These are phyloP conservation scores for Hyphantria cunea DNA, from an alignment of 1,140 invertebrate genomes.

Conservation along the genomic window DNA sequence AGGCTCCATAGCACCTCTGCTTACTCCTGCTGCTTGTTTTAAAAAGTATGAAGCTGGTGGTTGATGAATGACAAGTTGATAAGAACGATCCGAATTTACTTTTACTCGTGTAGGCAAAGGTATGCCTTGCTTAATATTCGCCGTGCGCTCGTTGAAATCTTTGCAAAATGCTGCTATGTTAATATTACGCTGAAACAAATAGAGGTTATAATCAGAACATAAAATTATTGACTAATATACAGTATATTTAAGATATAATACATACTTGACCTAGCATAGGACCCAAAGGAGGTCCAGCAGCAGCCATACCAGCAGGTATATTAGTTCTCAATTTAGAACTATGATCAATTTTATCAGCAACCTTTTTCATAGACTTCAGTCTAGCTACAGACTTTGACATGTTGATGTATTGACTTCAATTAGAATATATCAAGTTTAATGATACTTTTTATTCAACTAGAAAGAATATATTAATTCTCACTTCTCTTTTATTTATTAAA, in stretches of 20 bases:
- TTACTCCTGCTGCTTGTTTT: conserved; percentile 96
- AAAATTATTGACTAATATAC: not conserved
- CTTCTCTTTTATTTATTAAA: no score
- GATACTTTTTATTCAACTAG: no score
- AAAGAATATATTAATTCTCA: no score
- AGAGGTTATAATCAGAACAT: conserved; percentile 24
- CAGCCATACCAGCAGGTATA: conserved; percentile 94
- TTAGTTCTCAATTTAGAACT: conserved; percentile 87
- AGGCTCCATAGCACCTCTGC: conserved; percentile 90
- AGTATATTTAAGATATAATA: not conserved
- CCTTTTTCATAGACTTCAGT: conserved; percentile 86
- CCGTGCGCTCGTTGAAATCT: conserved; percentile 98
- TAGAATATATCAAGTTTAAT: not conserved
- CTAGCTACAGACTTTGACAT: conserved; percentile 89
- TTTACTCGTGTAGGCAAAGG: conserved; percentile 92
- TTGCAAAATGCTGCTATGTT: conserved; percentile 98
- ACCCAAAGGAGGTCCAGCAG: conserved; percentile 94
- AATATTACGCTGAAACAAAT: conserved; percentile 90
- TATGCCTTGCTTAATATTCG: conserved; percentile 95
- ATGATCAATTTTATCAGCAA: conserved; percentile 88
- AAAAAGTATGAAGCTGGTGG: conserved; percentile 94
- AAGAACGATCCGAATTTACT: conserved; percentile 94
- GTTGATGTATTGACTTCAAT: conserved; percentile 17
- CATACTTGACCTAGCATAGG: conserved; percentile 94
- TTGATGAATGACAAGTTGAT: conserved; percentile 91